phyloP scores from a whole-genome alignment of 2,888 invertebrate genomes.

The Idaea straminata region DNA sequence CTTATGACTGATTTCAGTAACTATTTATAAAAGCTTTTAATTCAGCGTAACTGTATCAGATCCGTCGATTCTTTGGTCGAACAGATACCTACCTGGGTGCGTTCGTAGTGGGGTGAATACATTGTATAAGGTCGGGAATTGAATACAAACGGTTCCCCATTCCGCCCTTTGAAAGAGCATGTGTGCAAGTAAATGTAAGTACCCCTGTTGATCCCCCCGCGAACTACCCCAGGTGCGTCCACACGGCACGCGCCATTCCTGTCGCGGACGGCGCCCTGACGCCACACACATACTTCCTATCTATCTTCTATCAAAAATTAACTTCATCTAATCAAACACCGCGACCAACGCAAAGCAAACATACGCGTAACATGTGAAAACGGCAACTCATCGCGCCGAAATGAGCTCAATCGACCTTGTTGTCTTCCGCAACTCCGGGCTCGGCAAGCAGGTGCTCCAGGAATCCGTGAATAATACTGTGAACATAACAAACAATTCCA shows the following conservation, averaged over 20 bases:
- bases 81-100: slow-evolving; percentile 29
- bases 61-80: slow-evolving; percentile 9
- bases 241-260: slow-evolving; percentile 78
- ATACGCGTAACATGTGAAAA: slow-evolving; percentile 65
- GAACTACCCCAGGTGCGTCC: slow-evolving; percentile 73
- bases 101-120: slow-evolving; percentile 30
- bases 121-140: slow-evolving; percentile 33
- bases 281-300: slow-evolving; percentile 57
- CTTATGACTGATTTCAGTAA: not conserved
- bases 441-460: slow-evolving; percentile 83
- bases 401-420: slow-evolving; percentile 81
- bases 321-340: slow-evolving; percentile 35
- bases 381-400: slow-evolving; percentile 55
- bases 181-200: slow-evolving; percentile 79
- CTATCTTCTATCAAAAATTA: slow-evolving; percentile 53
- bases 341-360: slow-evolving; percentile 52
- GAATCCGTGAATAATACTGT: slow-evolving; percentile 81
- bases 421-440: slow-evolving; percentile 80
- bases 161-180: slow-evolving; percentile 75
- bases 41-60: slow-evolving; percentile 19
- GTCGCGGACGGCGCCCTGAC: slow-evolving; percentile 72
- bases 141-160: slow-evolving; percentile 55
- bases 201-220: slow-evolving; percentile 78
- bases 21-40: slow-evolving; percentile 7
- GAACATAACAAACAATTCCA: slow-evolving; percentile 72